Percentiles rank a stretch among this genome's conserved stretches.
Evolutionary conservation across 1,140 invertebrate genomes (phyloP).

Genomic region (Wasmannia auropunctata): DNA sequence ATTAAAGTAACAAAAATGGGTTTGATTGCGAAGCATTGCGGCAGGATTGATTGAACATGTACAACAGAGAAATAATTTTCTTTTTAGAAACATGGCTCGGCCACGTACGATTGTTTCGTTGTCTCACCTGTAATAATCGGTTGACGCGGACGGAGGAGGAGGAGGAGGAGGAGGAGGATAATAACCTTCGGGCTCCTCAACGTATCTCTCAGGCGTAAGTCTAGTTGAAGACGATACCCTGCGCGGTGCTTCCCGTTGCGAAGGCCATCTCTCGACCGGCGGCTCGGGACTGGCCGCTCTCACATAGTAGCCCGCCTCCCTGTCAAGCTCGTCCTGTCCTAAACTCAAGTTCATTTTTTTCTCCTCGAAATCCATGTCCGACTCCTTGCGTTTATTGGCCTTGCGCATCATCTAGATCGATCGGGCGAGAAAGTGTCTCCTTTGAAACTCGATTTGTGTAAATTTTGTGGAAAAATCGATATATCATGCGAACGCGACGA

Average conservation of each 20-base stretch:
- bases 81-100: background rate
- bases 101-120: background rate
- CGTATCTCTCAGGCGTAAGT: conserved; percentile 81
- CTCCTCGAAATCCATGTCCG: conserved; percentile 98
- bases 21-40: background rate
- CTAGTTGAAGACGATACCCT: conserved; percentile 79
- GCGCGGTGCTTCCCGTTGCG: conserved; percentile 73
- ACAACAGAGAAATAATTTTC: background rate
- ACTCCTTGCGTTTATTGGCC: conserved; percentile 96
- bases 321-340: conserved; percentile 94
- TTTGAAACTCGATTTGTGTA: background rate
- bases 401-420: conserved; percentile 91
- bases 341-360: conserved; percentile 96
- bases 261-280: conserved; percentile 82
- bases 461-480: background rate
- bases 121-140: conserved; percentile 82
- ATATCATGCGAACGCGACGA: background rate
- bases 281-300: conserved; percentile 86
- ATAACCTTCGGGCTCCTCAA: conserved; percentile 82
- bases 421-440: background rate
- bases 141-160: conserved; percentile 73
- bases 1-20: background rate
- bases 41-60: background rate
- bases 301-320: conserved; percentile 94
- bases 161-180: conserved; percentile 79